A percentile compares a stretch with the other conserved stretches of the same genome.
These are phyloP conservation scores for Drosophila parvula DNA, from an alignment of 1,140 invertebrate genomes.

Conservation along the genomic window DNA sequence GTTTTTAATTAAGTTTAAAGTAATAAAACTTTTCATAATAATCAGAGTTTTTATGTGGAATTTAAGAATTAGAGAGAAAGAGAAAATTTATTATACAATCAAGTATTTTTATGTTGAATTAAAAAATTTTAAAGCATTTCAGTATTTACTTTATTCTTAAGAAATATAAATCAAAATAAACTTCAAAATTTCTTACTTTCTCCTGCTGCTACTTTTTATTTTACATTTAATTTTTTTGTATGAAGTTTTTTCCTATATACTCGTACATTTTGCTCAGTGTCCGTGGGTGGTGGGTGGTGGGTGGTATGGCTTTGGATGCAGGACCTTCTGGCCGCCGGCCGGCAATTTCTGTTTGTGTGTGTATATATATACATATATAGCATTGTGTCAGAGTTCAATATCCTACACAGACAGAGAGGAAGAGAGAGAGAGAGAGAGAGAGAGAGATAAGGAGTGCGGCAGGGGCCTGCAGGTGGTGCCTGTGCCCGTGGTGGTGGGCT, in stretches of 20 bases:
- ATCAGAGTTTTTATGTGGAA: too few species aligned
- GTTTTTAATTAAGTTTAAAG: too few species aligned
- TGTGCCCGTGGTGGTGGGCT: constrained; percentile 15
- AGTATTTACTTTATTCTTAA: too few species aligned
- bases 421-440: constrained; percentile 3
- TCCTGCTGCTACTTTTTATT: neutral
- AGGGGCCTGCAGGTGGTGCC: constrained; percentile 27
- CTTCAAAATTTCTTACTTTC: too few species aligned
- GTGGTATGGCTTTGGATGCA: constrained; percentile 15
- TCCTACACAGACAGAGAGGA: constrained; percentile 56
- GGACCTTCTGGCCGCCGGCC: constrained; percentile 63
- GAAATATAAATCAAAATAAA: too few species aligned
- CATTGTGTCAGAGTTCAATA: constrained; percentile 81
- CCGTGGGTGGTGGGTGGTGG: too few species aligned
- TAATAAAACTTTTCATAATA: too few species aligned
- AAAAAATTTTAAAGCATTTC: too few species aligned
- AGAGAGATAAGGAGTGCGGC: constrained; percentile 1
- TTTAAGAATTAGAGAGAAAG: too few species aligned
- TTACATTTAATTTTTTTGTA: neutral
- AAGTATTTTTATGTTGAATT: too few species aligned
- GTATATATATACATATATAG: constrained; percentile 44
- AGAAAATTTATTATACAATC: too few species aligned
- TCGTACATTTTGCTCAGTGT: constrained; percentile 8
- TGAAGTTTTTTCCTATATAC: too few species aligned
- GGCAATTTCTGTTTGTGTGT: constrained; percentile 32